phyloP scores from a whole-genome alignment of 2,113 vertebrate genomes.

The Polypterus bichir region DNA sequence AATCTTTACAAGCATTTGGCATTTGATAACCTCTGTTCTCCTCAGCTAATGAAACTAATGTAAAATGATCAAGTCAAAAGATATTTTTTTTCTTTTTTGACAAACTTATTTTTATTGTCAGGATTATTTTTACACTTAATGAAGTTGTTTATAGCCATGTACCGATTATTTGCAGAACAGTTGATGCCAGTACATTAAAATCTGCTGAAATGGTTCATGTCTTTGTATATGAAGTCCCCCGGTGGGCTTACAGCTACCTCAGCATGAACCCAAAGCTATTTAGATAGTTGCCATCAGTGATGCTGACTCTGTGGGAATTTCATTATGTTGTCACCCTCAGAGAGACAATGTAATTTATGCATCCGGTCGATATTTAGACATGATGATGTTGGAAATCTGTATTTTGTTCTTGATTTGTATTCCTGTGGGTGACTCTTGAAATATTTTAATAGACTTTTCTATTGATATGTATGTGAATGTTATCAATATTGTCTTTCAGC shows the following conservation, averaged over 20 bases:
- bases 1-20: no score
- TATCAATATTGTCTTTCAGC: no score
- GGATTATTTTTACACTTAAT: constrained; percentile 31
- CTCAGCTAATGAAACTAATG: no score
- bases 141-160: constrained; percentile 24
- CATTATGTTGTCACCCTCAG: background rate
- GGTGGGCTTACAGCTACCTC: constrained; percentile 4
- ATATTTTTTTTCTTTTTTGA: constrained; percentile 21
- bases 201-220: constrained; percentile 22
- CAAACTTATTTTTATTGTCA: constrained; percentile 17
- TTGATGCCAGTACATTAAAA: constrained; percentile 26
- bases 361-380: background rate
- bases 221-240: constrained; percentile 19
- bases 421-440: no score
- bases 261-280: constrained; percentile 6
- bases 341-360: background rate
- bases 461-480: no score
- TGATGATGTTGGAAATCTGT: background rate
- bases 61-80: no score
- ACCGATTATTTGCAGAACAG: constrained; percentile 25
- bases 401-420: no score
- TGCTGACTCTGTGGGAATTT: constrained; percentile 1
- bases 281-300: background rate
- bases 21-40: no score
- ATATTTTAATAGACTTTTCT: no score